phyloP scores from a whole-genome alignment of 2,797 vertebrate genomes.

The Bryconaethiops microstoma region DNA sequence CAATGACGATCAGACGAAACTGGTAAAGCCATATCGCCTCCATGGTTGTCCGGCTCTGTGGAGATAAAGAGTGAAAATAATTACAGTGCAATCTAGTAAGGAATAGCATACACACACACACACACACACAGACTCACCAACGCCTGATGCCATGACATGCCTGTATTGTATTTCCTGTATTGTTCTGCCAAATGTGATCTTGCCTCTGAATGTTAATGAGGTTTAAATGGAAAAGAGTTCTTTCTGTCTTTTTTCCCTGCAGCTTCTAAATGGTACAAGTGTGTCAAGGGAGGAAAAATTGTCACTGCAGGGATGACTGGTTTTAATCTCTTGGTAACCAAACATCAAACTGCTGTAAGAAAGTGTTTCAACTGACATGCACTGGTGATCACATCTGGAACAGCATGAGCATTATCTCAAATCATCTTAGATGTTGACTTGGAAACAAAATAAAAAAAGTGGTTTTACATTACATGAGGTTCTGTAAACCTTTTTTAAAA shows the following conservation, averaged over 20 bases:
- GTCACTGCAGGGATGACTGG: background rate
- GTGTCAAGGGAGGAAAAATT: background rate
- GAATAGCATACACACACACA: background rate
- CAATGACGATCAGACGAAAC: conserved; percentile 94
- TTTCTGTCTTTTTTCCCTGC: conserved; percentile 28
- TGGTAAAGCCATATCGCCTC: conserved; percentile 98
- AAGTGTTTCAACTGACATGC: background rate
- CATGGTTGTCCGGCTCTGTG: conserved; percentile 76
- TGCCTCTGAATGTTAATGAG: conserved; percentile 47
- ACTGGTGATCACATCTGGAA: background rate
- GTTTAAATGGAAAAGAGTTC: conserved; percentile 32
- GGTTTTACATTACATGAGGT: background rate
- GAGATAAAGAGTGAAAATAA: conserved; percentile 1
- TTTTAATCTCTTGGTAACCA: background rate
- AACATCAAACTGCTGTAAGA: background rate
- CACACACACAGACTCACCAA: background rate
- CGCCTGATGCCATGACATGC: background rate
- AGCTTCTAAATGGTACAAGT: background rate
- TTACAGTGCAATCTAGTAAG: background rate
- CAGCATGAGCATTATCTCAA: background rate
- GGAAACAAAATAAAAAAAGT: background rate
- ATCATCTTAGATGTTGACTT: background rate
- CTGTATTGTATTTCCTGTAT: conserved; percentile 23
- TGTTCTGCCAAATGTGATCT: conserved; percentile 3
- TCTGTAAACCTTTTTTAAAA: too few relatives aligned